These are phyloP conservation scores for Eospalax fontanierii DNA, from an alignment of 2,797 vertebrate genomes.

Conservation along the genomic window DNA sequence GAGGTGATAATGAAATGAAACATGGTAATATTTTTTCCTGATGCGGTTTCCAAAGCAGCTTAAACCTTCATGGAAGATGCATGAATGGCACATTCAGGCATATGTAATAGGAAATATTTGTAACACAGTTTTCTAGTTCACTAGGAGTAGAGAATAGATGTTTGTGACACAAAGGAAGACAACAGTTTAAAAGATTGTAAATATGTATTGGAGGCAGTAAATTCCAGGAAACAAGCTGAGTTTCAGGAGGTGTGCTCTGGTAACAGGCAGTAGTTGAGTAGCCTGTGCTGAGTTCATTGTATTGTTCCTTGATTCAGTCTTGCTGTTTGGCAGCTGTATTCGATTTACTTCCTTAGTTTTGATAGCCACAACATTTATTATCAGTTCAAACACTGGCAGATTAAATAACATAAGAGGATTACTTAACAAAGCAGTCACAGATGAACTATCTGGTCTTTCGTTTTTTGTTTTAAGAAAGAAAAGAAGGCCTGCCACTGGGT, in stretches of 20 bases:
- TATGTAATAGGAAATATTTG: neutral
- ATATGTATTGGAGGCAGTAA: neutral
- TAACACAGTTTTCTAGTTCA: slow-evolving; percentile 51
- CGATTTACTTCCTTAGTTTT: slow-evolving; percentile 72
- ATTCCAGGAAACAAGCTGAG: neutral
- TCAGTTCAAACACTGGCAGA: slow-evolving; percentile 65
- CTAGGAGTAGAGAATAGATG: slow-evolving; percentile 6
- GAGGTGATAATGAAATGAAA: slow-evolving; percentile 9
- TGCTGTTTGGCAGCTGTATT: slow-evolving; percentile 17
- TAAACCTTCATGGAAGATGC: neutral
- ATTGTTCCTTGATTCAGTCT: slow-evolving; percentile 24
- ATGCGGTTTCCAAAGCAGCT: neutral
- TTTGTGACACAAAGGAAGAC: slow-evolving; percentile 53
- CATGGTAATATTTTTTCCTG: neutral
- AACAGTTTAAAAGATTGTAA: slow-evolving; percentile 38
- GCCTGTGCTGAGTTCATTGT: slow-evolving; percentile 1
- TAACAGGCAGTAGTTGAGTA: neutral
- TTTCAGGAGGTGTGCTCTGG: neutral
- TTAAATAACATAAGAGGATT: slow-evolving; percentile 80
- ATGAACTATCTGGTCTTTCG: slow-evolving; percentile 43
- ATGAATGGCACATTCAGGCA: neutral
- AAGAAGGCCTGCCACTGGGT: neutral
- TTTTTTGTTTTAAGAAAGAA: slow-evolving; percentile 57
- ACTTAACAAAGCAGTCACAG: slow-evolving; percentile 70
- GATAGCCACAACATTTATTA: slow-evolving; percentile 65